phyloP scores from a whole-genome alignment of 23 tunicate species.

The Ascidia mentula region DNA sequence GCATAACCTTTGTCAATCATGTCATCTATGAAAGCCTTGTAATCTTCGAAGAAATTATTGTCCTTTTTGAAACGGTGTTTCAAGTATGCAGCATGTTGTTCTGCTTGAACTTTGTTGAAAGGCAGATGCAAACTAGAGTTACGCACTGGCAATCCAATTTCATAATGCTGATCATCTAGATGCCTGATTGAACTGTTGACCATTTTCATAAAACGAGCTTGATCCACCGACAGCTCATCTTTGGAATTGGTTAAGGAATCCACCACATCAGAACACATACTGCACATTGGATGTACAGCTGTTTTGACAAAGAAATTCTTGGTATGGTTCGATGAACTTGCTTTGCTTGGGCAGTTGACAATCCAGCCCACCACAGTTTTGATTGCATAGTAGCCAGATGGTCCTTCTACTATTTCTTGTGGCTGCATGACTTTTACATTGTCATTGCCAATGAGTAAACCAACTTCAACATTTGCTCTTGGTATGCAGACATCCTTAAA shows the following conservation, averaged over 20 bases:
- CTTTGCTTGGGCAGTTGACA: slow-evolving; percentile 26
- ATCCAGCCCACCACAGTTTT: slow-evolving; percentile 45
- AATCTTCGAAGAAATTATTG: slow-evolving; percentile 19
- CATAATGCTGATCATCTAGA: slow-evolving; percentile 28
- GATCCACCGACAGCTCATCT: slow-evolving; percentile 31
- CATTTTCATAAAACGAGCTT: slow-evolving; percentile 17
- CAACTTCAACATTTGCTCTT: slow-evolving; percentile 8
- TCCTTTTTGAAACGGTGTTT: slow-evolving; percentile 20
- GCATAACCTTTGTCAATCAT: slow-evolving; percentile 42
- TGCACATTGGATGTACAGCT: slow-evolving; percentile 23
- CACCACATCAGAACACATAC: slow-evolving; percentile 24
- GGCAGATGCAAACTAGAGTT: slow-evolving; percentile 15
- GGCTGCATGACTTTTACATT: slow-evolving; percentile 31
- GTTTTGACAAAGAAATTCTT: slow-evolving; percentile 28
- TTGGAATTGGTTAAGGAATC: slow-evolving; percentile 31
- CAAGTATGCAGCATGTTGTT: slow-evolving; percentile 29
- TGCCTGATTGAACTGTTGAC: slow-evolving; percentile 24
- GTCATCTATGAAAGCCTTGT: slow-evolving; percentile 16
- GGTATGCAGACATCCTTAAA: slow-evolving; percentile 22
- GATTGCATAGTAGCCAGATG: slow-evolving; percentile 32
- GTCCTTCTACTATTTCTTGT: slow-evolving; percentile 3
- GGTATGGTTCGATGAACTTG: neutral
- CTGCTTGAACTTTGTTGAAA: slow-evolving; percentile 19
- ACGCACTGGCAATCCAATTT: slow-evolving; percentile 37
- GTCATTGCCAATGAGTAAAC: slow-evolving; percentile 25